A percentile compares a stretch with the other conserved stretches of the same genome.
Conservation (phyloP, 2,888 invertebrate genomes). For the Trileptium ribeirensis region DNA sequence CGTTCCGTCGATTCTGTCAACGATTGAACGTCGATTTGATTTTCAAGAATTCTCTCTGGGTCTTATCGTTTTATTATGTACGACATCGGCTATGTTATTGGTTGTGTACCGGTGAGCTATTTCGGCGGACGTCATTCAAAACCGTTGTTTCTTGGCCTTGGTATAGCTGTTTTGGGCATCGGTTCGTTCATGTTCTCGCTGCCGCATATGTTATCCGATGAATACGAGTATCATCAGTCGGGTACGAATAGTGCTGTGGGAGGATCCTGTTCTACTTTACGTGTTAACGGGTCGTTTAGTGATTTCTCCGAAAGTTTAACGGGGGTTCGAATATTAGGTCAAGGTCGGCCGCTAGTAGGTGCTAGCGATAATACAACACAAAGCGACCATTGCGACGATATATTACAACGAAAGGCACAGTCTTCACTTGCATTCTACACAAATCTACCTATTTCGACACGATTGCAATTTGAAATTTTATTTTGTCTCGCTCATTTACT, state of each 20-base stretch:
- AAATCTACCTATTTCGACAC: too few relatives aligned
- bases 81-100: conserved; percentile 75
- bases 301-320: background rate
- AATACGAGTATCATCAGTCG: conserved; percentile 57
- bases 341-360: background rate
- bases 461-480: conserved; percentile 48
- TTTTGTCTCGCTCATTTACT: conserved; percentile 74
- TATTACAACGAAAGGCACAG: too few relatives aligned
- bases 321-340: background rate
- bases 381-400: background rate
- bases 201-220: conserved; percentile 70
- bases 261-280: background rate
- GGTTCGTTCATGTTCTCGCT: conserved; percentile 68
- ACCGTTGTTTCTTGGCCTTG: conserved; percentile 55
- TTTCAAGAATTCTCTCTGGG: conserved; percentile 73
- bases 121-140: conserved; percentile 61
- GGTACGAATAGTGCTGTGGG: background rate
- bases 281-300: too few relatives aligned
- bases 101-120: conserved; percentile 75
- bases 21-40: conserved; percentile 76
- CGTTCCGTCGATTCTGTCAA: conserved; percentile 77
- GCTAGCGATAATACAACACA: background rate
- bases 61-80: conserved; percentile 65
- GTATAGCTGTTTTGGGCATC: conserved; percentile 64
- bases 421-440: too few relatives aligned